A percentile compares a stretch with the other conserved stretches of the same genome.
phyloP scores from a whole-genome alignment of 2,113 vertebrate genomes.

The Sturnira hondurensis region DNA sequence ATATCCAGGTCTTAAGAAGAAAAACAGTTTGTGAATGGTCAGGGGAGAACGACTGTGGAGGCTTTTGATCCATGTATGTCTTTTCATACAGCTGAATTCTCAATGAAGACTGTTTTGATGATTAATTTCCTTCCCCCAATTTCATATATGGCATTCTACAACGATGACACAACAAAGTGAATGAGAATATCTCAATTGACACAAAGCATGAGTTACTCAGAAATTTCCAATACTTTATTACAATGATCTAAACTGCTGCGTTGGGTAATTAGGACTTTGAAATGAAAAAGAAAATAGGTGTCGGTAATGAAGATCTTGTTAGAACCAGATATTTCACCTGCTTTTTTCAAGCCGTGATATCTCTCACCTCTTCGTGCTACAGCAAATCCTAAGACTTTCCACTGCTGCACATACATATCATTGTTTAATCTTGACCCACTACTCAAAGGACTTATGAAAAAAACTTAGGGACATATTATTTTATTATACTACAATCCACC shows the following conservation, averaged over 20 bases:
- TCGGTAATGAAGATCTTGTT: not conserved
- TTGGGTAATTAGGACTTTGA: not conserved
- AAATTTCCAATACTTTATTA: not conserved
- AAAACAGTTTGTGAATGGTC: not conserved
- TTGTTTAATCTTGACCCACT: not conserved
- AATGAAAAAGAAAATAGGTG: not conserved
- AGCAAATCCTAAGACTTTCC: not conserved
- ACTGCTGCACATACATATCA: not conserved
- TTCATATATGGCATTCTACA: not conserved
- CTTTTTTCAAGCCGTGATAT: not conserved
- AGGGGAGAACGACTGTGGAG: not conserved
- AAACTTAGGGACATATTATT: not conserved
- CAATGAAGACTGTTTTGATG: not conserved
- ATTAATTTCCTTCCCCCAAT: not conserved
- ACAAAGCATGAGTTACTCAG: not conserved
- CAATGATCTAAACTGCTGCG: not conserved
- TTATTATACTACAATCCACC: not conserved
- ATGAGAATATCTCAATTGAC: not conserved
- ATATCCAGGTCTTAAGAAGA: not conserved
- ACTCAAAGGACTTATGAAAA: not conserved
- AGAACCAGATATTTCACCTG: not conserved
- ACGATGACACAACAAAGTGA: not conserved
- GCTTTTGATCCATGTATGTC: not conserved
- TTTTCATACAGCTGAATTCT: not conserved
- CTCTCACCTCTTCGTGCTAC: not conserved